Evolutionary conservation across 2,888 invertebrate species (phyloP).

Genomic region (Hemaris fuciformis): DNA sequence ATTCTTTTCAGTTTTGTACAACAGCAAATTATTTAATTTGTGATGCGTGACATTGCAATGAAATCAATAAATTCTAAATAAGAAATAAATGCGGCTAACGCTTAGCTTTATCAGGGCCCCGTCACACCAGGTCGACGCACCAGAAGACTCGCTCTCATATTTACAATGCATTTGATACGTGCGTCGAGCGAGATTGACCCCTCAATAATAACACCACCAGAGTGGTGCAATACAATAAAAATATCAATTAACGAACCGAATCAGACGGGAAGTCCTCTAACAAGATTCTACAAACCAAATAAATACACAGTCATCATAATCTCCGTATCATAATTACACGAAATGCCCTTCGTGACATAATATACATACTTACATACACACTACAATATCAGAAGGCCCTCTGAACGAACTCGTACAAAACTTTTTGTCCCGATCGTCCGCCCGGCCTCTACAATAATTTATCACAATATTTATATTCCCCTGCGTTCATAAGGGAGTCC

Average conservation of each 20-base stretch:
- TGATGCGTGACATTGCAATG: neutral
- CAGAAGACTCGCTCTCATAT: neutral
- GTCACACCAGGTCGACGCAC: neutral
- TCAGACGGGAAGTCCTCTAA: neutral
- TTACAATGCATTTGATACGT: neutral
- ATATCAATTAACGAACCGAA: neutral
- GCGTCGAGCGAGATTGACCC: neutral
- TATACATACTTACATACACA: neutral
- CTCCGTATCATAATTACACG: constrained; percentile 14
- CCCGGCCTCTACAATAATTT: constrained; percentile 14
- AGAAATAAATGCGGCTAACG: neutral
- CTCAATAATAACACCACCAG: neutral
- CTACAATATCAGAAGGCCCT: neutral
- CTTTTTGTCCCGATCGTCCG: neutral
- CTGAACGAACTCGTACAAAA: neutral
- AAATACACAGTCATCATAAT: constrained; percentile 15
- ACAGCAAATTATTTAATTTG: neutral
- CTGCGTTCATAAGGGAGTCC: constrained; percentile 18
- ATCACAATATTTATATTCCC: constrained; percentile 37
- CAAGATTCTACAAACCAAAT: neutral
- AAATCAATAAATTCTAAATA: neutral
- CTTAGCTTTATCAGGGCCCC: neutral
- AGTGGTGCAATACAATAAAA: neutral
- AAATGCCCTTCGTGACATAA: neutral
- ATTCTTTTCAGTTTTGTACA: neutral